Conservation (phyloP, 2,797 vertebrate species). For the Pelochelys cantorii region DNA sequence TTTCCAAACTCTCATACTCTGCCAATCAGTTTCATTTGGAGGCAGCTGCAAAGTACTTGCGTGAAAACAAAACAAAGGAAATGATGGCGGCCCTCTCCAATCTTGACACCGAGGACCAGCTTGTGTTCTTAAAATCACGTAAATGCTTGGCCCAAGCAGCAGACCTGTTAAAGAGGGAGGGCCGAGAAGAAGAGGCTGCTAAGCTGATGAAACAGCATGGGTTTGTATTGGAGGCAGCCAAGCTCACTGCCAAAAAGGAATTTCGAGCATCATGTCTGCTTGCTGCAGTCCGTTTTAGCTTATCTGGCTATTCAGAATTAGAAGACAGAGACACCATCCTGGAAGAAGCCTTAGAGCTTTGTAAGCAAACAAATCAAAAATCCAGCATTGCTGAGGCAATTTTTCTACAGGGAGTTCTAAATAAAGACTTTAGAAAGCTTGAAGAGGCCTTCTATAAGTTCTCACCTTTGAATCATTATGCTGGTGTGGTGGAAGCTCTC, state of each 20-base stretch:
- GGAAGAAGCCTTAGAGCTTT: conserved; percentile 76
- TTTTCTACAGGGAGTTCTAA: conserved; percentile 77
- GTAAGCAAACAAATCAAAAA: conserved; percentile 67
- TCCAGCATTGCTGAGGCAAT: conserved; percentile 78
- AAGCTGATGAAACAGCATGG: conserved; percentile 83
- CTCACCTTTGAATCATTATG: conserved; percentile 73
- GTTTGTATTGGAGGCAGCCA: conserved; percentile 80
- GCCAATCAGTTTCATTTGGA: conserved; percentile 82
- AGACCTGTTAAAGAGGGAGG: conserved; percentile 78
- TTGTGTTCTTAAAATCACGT: conserved; percentile 82
- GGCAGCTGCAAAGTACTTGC: conserved; percentile 82
- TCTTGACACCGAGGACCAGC: conserved; percentile 82
- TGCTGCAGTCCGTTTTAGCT: conserved; percentile 71
- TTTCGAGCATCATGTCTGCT: conserved; percentile 82
- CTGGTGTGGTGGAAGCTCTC: conserved; percentile 81
- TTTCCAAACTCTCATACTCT: conserved; percentile 77
- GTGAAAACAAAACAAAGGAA: conserved; percentile 74
- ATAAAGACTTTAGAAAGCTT: conserved; percentile 73
- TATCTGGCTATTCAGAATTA: background rate
- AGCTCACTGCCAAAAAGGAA: conserved; percentile 76
- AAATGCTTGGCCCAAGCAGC: conserved; percentile 78
- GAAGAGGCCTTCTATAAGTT: conserved; percentile 65
- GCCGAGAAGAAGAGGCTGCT: conserved; percentile 83
- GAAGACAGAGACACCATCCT: conserved; percentile 59
- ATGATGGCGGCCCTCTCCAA: conserved; percentile 84